Conservation (phyloP, 1,140 invertebrate species). For the Matsumurasca onukii region DNA sequence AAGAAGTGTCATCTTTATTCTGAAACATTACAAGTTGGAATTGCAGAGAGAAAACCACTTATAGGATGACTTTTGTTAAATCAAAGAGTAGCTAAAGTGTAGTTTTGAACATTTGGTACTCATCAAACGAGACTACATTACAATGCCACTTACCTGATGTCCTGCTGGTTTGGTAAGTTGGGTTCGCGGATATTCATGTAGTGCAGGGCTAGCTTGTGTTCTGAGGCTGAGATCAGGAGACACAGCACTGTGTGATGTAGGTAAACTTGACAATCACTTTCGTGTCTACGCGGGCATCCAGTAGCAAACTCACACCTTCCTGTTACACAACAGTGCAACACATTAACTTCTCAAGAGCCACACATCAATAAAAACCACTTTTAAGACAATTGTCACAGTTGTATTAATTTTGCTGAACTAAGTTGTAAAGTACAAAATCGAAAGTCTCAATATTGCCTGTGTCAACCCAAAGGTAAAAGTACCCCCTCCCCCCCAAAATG, state of each 20-base stretch:
- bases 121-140: background rate
- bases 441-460: too few relatives aligned
- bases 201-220: constrained; percentile 55
- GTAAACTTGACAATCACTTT: constrained; percentile 56
- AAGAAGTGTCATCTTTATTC: constrained; percentile 49
- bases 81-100: too few relatives aligned
- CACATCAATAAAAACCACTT: too few relatives aligned
- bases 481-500: too few relatives aligned
- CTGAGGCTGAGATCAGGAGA: constrained; percentile 55
- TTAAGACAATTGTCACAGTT: too few relatives aligned
- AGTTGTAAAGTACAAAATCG: too few relatives aligned
- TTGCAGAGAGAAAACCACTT: background rate
- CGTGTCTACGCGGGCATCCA: constrained; percentile 43
- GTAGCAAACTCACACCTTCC: constrained; percentile 40
- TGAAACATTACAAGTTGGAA: too few relatives aligned
- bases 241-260: constrained; percentile 58
- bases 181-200: constrained; percentile 55
- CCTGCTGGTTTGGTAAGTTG: constrained; percentile 53
- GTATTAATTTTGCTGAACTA: too few relatives aligned
- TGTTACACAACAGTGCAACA: too few relatives aligned
- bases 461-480: too few relatives aligned
- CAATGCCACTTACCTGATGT: constrained; percentile 41
- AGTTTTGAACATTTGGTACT: background rate
- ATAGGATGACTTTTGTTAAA: too few relatives aligned
- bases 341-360: too few relatives aligned